Percentiles rank a stretch among this genome's conserved stretches.
Evolutionary conservation across 2,797 vertebrate genomes (phyloP).

Genomic region (Sparidentex hasta): DNA sequence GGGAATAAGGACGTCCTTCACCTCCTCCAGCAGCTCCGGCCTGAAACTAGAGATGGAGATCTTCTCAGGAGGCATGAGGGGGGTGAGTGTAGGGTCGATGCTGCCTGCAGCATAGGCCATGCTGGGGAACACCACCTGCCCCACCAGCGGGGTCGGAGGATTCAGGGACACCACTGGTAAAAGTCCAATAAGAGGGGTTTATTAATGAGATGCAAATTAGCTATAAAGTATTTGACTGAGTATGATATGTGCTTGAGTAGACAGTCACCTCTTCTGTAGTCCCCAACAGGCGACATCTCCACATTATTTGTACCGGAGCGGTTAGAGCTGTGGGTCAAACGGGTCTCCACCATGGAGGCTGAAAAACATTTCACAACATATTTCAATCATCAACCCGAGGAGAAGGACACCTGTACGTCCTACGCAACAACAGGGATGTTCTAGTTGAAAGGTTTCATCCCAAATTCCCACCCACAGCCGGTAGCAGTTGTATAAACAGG

Average conservation of each 20-base stretch:
- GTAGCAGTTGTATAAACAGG: constrained; percentile 50
- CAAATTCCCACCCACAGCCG: background rate
- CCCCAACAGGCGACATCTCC: constrained; percentile 80
- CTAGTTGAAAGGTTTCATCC: constrained; percentile 64
- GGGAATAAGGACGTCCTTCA: constrained; percentile 96
- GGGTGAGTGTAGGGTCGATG: constrained; percentile 82
- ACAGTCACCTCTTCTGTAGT: constrained; percentile 86
- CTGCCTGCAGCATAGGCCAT: constrained; percentile 69
- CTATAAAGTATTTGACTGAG: background rate
- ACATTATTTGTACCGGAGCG: constrained; percentile 70
- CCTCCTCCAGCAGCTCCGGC: constrained; percentile 91
- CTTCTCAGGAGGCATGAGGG: constrained; percentile 89
- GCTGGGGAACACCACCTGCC: constrained; percentile 68
- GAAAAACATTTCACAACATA: constrained; percentile 68
- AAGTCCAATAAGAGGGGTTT: constrained; percentile 24
- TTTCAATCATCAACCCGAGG: constrained; percentile 70
- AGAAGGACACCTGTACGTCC: constrained; percentile 37
- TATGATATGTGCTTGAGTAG: constrained; percentile 4
- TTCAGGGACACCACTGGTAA: constrained; percentile 70
- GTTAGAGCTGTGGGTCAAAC: constrained; percentile 74
- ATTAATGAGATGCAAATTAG: background rate
- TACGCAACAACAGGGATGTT: constrained; percentile 58
- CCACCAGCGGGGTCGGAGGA: constrained; percentile 58
- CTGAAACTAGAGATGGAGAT: constrained; percentile 89
- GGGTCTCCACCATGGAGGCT: constrained; percentile 82